Conservation (phyloP, 2,797 vertebrate species). For the Mionectes olivaceus region DNA sequence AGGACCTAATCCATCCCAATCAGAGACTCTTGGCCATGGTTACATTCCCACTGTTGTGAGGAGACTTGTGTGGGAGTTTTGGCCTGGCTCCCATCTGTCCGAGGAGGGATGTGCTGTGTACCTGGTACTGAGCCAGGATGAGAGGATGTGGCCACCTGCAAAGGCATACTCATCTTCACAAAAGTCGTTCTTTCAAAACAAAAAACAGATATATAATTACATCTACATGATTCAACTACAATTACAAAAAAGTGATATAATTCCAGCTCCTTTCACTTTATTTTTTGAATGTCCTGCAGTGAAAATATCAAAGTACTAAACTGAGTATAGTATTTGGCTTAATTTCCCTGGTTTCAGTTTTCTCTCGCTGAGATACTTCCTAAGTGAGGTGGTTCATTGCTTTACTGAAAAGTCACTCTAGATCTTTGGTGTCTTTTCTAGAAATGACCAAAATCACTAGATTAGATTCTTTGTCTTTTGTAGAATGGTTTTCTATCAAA, state of each 20-base stretch:
- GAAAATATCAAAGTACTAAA: neutral
- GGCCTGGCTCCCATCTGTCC: neutral
- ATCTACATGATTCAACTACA: neutral
- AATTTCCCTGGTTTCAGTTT: neutral
- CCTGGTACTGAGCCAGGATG: neutral
- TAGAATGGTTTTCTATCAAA: neutral
- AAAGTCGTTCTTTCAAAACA: neutral
- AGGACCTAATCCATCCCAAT: neutral
- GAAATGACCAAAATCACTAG: neutral
- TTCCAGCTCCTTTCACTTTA: neutral
- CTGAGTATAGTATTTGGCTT: neutral
- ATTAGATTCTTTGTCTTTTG: neutral
- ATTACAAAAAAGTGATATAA: neutral
- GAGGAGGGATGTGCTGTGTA: accelerated
- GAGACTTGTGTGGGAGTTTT: neutral
- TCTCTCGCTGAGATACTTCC: accelerated
- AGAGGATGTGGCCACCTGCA: accelerated
- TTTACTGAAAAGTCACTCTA: neutral
- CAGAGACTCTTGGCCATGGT: neutral
- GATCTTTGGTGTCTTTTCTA: neutral
- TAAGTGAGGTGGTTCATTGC: accelerated
- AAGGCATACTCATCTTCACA: neutral
- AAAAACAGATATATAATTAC: neutral
- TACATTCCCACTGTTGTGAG: neutral
- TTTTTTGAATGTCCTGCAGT: neutral